Percentiles rank a stretch among this genome's conserved stretches.
Conservation (phyloP, 2,888 invertebrate genomes). For the Cremastinae sp. region DNA sequence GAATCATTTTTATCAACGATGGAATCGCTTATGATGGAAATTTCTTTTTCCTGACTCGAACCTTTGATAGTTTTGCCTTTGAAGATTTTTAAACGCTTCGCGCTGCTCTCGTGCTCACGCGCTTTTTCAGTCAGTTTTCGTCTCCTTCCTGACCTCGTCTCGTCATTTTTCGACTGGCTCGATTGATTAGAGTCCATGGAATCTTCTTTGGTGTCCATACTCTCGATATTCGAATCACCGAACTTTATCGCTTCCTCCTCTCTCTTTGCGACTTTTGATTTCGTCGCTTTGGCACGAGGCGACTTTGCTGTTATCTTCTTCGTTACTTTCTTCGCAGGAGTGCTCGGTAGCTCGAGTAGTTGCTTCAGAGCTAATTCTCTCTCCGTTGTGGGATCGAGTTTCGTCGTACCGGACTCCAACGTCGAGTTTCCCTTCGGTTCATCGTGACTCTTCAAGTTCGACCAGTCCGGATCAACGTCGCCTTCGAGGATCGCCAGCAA, state of each 20-base stretch:
- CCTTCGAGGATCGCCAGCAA: constrained; percentile 83
- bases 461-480: constrained; percentile 81
- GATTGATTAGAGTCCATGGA: constrained; percentile 35
- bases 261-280: constrained; percentile 16
- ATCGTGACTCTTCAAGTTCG: constrained; percentile 73
- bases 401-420: constrained; percentile 59
- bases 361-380: constrained; percentile 83
- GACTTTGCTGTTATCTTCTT: constrained; percentile 59
- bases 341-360: constrained; percentile 80
- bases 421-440: constrained; percentile 28
- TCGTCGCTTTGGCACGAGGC: constrained; percentile 41
- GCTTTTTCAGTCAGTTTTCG: constrained; percentile 78
- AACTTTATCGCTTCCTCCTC: constrained; percentile 51
- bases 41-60: constrained; percentile 28
- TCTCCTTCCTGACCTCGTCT: constrained; percentile 77
- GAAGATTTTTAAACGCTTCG: constrained; percentile 75
- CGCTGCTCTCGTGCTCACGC: constrained; percentile 73
- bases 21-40: neutral
- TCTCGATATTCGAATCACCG: constrained; percentile 24
- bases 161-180: constrained; percentile 66
- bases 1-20: constrained; percentile 23
- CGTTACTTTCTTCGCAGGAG: constrained; percentile 63
- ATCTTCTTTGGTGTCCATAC: constrained; percentile 11
- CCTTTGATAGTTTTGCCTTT: constrained; percentile 64
- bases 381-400: constrained; percentile 80